Evolutionary conservation across 2,113 vertebrate genomes (phyloP), one percentile per base, ranked within the genome.

Genomic region (Hydropotes inermis): DNA sequence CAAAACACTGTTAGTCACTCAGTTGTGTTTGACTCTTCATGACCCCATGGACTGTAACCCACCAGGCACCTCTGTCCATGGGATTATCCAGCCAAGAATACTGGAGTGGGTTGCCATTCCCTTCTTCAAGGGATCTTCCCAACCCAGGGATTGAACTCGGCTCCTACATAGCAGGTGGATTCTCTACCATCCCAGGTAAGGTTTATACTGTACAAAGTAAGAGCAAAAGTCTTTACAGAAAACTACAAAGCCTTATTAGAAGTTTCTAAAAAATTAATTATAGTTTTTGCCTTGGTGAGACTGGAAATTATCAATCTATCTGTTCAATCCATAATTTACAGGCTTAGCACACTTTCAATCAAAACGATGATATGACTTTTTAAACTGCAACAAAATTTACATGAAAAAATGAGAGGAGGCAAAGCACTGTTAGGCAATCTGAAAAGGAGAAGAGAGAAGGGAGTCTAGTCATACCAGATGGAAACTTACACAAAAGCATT

Each of bases 311-410:
- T 81, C 54, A 43, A n/a, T 52, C 1, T 76, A 36, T 45, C 5
- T 89, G 23, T 43, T 86, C 15, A 47, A 3, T 14, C 3, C 13
- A 94, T 45, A 30, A 61, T 86, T 27, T n/a, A 86, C 9, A 94
- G 27, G 52, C 61, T 81, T 83, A 87, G 33, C 1, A 55, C 6
- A 86, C 47, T 87, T 95, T 82, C 5, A 81, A 83, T 47, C 45
- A 84, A 92, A 94, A 70, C 33, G 7, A 2, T 36, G 83, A 60
- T 50, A 54, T n/a, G 6, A 89, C 50, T 83, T 94, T 89, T 87
- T 52, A n/a, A 17, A 95, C 61, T 50, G 87, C 21, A 87, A 92
- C 2, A 70, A n/a, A 81, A 84, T 87, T 92, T 91, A 21, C 60
- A 64, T 45, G 23, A 52, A 93, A 94, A 61, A 36, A 7, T 85